Percentiles rank a stretch among this genome's conserved stretches.
phyloP scores from a whole-genome alignment of 2,888 invertebrate genomes.

The Tryphoninae sp. region DNA sequence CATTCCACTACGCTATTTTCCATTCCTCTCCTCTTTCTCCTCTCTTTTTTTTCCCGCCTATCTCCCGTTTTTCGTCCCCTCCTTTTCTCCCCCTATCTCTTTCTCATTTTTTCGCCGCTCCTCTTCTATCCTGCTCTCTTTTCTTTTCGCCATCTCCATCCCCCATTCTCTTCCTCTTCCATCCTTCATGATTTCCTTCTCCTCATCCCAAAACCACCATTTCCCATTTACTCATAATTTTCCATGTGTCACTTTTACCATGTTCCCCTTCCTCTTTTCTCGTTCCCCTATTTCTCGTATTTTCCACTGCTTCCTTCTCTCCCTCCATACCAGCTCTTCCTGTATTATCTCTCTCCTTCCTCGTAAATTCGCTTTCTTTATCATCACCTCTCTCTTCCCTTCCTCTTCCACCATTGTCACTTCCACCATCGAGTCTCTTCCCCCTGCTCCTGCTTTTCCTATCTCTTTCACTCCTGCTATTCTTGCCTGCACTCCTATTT shows the following conservation, averaged over 20 bases:
- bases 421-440: too few species aligned
- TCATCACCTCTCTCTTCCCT: slow-evolving; percentile 19
- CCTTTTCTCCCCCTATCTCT: background rate
- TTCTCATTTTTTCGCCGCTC: background rate
- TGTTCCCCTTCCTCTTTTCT: slow-evolving; percentile 14
- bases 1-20: background rate
- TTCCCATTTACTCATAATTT: slow-evolving; percentile 8
- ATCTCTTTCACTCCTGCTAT: too few species aligned
- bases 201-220: slow-evolving; percentile 14
- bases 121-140: background rate
- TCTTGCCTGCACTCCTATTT: too few species aligned
- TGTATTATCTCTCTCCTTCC: slow-evolving; percentile 19
- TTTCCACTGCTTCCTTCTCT: slow-evolving; percentile 23
- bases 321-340: slow-evolving; percentile 19
- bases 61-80: too few species aligned
- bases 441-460: too few species aligned
- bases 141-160: background rate
- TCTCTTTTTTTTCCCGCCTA: background rate
- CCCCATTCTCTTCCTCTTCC: too few species aligned
- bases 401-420: background rate
- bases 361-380: background rate
- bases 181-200: background rate
- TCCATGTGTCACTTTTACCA: background rate
- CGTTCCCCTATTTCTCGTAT: background rate
- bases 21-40: background rate